These are phyloP conservation scores for Drosophila leontia DNA, from an alignment of 1,140 invertebrate genomes.

Conservation along the genomic window DNA sequence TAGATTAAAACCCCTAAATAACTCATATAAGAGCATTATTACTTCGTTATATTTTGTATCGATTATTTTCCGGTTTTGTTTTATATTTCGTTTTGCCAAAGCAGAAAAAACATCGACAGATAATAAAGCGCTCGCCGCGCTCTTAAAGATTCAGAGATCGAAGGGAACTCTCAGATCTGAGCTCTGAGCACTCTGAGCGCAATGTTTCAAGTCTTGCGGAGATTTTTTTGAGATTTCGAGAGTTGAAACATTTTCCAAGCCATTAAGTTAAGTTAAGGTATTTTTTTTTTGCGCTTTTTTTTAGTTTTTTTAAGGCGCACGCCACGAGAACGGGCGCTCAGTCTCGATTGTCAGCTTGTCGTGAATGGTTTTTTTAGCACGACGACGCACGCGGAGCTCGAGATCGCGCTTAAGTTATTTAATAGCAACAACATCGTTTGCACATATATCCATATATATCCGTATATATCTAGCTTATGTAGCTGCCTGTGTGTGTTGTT, in stretches of 20 bases:
- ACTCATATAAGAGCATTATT: constrained; percentile 40
- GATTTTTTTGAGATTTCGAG: constrained; percentile 44
- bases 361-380: constrained; percentile 81
- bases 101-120: constrained; percentile 23
- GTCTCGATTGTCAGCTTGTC: constrained; percentile 82
- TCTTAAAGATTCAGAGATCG: constrained; percentile 43
- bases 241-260: constrained; percentile 76
- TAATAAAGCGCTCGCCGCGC: constrained; percentile 63
- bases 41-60: constrained; percentile 24
- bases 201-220: constrained; percentile 53
- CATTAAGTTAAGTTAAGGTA: constrained; percentile 60
- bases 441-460: constrained; percentile 54
- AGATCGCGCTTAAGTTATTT: constrained; percentile 66
- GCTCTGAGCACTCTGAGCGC: constrained; percentile 43
- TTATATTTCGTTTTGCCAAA: constrained; percentile 78
- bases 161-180: constrained; percentile 8
- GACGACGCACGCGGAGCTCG: constrained; percentile 56
- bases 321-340: constrained; percentile 73
- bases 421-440: constrained; percentile 61
- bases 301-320: constrained; percentile 75
- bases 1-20: no score
- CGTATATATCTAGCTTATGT: constrained; percentile 33
- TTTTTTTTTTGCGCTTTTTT: constrained; percentile 10
- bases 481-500: constrained; percentile 35
- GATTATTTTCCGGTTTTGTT: constrained; percentile 76